Conservation (phyloP, 2,888 invertebrate species). For the Stramonita haemastoma region DNA sequence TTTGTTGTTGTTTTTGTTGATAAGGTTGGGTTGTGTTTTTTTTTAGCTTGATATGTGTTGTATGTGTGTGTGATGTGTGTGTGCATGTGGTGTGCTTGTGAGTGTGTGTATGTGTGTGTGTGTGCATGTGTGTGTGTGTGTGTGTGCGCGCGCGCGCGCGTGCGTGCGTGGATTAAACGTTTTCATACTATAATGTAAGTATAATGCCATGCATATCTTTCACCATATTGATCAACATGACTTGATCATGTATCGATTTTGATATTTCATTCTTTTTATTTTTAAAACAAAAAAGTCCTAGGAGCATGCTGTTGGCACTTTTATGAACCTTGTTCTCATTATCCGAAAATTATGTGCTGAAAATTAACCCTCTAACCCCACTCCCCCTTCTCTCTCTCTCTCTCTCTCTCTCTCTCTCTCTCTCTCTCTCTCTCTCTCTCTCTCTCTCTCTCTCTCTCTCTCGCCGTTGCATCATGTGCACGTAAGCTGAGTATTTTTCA, state of each 20-base stretch:
- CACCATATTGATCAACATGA: no score
- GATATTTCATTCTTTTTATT: no score
- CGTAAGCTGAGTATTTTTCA: no score
- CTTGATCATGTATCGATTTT: no score
- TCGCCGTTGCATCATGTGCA: background rate
- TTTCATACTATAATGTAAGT: no score
- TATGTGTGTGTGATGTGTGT: no score
- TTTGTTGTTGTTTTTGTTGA: background rate
- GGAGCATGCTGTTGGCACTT: no score
- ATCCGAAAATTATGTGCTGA: no score
- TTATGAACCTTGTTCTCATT: no score
- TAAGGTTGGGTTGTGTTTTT: background rate
- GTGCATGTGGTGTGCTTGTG: background rate
- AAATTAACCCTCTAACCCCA: background rate
- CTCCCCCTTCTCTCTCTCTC: background rate
- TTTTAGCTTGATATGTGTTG: background rate
- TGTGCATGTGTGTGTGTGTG: background rate
- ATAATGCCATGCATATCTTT: no score
- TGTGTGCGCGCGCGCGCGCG: background rate
- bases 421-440: background rate
- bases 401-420: background rate
- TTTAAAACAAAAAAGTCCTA: no score
- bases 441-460: background rate
- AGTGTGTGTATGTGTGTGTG: background rate
- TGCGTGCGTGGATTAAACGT: no score